Evolutionary conservation across 2,113 vertebrate genomes (phyloP).

Genomic region (Bos javanicus): DNA sequence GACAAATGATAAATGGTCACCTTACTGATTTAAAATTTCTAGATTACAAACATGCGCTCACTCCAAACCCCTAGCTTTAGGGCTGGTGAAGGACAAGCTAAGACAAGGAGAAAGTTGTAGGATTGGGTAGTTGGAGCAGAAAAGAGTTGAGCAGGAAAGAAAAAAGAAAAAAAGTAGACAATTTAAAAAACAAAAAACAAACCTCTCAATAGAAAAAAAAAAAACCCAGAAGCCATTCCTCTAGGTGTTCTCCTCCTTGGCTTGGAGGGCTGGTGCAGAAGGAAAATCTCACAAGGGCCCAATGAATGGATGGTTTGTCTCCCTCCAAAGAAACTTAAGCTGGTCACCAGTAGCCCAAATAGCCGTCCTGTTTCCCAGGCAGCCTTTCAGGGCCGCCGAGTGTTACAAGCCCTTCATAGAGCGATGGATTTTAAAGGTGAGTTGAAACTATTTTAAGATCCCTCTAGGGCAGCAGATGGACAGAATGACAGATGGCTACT

Average conservation of each 20-base stretch:
- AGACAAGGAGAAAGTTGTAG: neutral
- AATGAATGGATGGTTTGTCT: conserved; percentile 68
- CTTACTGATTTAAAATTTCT: neutral
- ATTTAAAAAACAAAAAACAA: neutral
- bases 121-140: neutral
- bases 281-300: conserved; percentile 27
- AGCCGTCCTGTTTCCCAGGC: conserved; percentile 22
- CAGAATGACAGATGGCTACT: conserved; percentile 58
- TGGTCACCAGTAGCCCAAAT: conserved; percentile 57
- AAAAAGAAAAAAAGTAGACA: neutral
- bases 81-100: neutral
- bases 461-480: conserved; percentile 61
- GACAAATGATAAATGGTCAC: neutral
- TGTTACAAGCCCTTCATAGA: conserved; percentile 60
- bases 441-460: conserved; percentile 67
- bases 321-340: conserved; percentile 19
- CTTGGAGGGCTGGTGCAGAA: neutral
- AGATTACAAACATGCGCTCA: neutral
- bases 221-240: neutral
- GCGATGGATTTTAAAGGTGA: conserved; percentile 60
- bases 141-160: neutral
- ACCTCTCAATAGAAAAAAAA: neutral
- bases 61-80: neutral
- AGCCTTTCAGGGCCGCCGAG: conserved; percentile 35
- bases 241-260: conserved; percentile 31